Conservation (phyloP, 2,797 vertebrate genomes). For the Sebastolobus altivelis region DNA sequence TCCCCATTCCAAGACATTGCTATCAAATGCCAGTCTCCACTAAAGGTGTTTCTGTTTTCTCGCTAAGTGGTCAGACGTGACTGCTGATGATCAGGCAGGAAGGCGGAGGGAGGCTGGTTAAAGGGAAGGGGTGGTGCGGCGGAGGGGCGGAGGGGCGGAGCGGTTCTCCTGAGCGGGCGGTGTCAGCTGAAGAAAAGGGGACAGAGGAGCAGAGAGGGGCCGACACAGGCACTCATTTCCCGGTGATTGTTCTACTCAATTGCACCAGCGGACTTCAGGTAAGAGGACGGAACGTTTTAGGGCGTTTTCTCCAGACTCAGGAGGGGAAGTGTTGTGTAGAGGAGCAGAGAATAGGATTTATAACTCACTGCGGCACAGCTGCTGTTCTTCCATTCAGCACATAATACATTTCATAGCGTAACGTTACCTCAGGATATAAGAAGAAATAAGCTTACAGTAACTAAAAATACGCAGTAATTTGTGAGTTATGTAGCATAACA, state of each 20-base stretch:
- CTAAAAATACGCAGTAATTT: not conserved
- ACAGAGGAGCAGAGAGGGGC: constrained; percentile 27
- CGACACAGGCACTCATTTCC: constrained; percentile 8
- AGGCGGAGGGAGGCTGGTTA: not conserved
- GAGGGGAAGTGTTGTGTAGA: not conserved
- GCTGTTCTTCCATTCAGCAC: not conserved
- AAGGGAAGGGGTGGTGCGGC: constrained; percentile 28
- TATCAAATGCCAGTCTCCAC: not conserved
- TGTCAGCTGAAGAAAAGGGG: constrained; percentile 57
- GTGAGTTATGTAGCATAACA: not conserved
- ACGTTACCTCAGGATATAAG: not conserved
- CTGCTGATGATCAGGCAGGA: not conserved
- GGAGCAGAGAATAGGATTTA: not conserved
- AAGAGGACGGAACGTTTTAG: constrained; percentile 27
- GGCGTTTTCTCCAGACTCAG: constrained; percentile 39
- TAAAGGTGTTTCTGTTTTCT: too few species aligned
- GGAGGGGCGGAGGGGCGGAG: constrained; percentile 53
- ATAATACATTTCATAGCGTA: not conserved
- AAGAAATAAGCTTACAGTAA: not conserved
- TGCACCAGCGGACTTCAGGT: constrained; percentile 61
- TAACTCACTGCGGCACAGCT: constrained; percentile 19
- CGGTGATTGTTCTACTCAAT: not conserved
- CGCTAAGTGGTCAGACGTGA: not conserved
- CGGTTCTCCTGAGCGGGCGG: constrained; percentile 37
- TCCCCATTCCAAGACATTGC: too few species aligned